Percentiles rank a stretch among this genome's conserved stretches.
Conservation (phyloP, 2,113 vertebrate genomes). For the Calidris pugnax region DNA sequence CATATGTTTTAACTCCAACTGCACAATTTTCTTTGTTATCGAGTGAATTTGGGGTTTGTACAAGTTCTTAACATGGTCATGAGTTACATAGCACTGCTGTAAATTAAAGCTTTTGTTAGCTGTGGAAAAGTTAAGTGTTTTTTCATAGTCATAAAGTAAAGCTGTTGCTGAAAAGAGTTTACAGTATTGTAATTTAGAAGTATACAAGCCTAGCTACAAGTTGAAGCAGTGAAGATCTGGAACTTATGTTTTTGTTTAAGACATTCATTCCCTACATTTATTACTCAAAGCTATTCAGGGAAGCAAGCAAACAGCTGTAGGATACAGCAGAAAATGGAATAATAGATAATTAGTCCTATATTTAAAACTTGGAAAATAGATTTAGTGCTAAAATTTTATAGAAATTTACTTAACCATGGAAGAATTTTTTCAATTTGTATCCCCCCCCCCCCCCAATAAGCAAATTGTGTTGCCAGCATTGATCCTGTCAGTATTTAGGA, state of each 20-base stretch:
- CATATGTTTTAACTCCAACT: neutral
- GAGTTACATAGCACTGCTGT: neutral
- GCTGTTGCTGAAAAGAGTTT: neutral
- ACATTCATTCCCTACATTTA: neutral
- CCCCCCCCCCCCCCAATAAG: neutral
- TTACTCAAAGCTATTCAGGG: neutral
- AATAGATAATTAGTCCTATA: neutral
- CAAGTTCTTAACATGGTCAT: neutral
- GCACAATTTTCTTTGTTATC: neutral
- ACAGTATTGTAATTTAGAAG: neutral
- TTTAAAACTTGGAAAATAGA: neutral
- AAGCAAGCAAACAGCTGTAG: neutral
- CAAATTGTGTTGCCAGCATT: neutral
- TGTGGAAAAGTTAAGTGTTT: neutral
- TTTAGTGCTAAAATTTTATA: neutral
- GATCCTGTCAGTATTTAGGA: neutral
- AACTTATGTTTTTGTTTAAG: neutral
- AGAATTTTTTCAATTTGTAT: neutral
- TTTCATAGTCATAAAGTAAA: neutral
- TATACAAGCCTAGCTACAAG: neutral
- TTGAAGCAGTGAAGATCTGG: neutral
- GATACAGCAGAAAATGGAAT: neutral
- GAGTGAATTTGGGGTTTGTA: neutral
- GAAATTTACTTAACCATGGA: neutral
- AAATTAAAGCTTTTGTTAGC: neutral